Percentiles rank a stretch among this genome's conserved stretches.
Evolutionary conservation across 2,888 invertebrate species (phyloP).

Genomic region (Oscheius myriophilus): DNA sequence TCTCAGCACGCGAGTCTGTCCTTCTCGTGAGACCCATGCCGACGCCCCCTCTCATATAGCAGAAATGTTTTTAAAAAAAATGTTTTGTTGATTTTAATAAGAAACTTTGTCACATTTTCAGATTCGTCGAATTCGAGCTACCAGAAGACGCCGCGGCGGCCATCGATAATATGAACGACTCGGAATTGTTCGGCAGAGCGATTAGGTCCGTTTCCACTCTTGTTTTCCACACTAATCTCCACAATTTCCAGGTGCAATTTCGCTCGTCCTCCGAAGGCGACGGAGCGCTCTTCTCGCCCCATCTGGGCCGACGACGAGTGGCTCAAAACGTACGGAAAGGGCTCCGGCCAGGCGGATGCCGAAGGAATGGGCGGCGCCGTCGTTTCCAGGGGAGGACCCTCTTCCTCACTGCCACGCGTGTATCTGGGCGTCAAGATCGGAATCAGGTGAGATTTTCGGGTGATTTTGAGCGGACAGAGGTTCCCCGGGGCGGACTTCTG

Average conservation of each 20-base stretch:
- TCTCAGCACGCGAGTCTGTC: no score
- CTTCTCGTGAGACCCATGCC: no score
- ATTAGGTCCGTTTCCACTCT: constrained; percentile 39
- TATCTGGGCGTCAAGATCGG: constrained; percentile 94
- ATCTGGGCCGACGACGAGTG: constrained; percentile 98
- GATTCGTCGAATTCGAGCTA: constrained; percentile 96
- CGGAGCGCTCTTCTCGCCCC: constrained; percentile 79
- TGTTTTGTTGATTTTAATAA: no score
- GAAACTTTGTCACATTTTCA: constrained; percentile 81
- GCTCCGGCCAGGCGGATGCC: constrained; percentile 36
- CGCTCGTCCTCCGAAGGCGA: constrained; percentile 94
- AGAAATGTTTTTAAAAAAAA: no score
- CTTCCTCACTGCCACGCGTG: constrained; percentile 77
- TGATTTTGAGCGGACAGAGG: no score
- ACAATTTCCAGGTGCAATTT: constrained; percentile 78
- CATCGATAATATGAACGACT: constrained; percentile 99
- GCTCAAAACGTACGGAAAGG: constrained; percentile 87
- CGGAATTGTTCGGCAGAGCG: constrained; percentile 86
- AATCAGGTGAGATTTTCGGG: constrained; percentile 71
- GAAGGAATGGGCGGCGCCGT: constrained; percentile 38
- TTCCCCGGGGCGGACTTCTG: no score
- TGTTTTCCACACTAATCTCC: background rate
- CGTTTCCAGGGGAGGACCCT: constrained; percentile 32
- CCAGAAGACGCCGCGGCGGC: constrained; percentile 98
- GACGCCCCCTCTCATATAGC: no score